These are phyloP conservation scores for Tachina fera DNA, from an alignment of 2,888 invertebrate species.

Conservation along the genomic window DNA sequence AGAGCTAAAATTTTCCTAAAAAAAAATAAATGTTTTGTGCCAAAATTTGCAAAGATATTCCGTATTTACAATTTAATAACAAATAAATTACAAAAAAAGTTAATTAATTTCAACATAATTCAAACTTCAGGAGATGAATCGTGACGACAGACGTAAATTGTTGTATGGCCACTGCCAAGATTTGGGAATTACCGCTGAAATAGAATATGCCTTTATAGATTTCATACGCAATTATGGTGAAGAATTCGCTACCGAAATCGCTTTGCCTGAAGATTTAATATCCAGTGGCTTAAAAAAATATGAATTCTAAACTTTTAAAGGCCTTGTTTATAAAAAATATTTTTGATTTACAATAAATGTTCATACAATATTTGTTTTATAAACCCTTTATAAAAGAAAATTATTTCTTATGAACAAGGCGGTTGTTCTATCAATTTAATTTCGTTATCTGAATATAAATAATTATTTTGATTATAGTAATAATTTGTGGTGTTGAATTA, in stretches of 20 bases:
- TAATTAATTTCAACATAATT: background rate
- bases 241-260: slow-evolving; percentile 76
- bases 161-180: slow-evolving; percentile 54
- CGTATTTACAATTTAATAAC: too few relatives aligned
- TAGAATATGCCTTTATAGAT: slow-evolving; percentile 75
- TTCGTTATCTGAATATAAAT: slow-evolving; percentile 3
- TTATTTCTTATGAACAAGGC: too few relatives aligned
- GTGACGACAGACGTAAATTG: slow-evolving; percentile 45
- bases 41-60: too few relatives aligned
- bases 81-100: background rate
- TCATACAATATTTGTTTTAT: too few relatives aligned
- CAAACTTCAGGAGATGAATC: slow-evolving; percentile 54
- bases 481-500: background rate
- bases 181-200: slow-evolving; percentile 46
- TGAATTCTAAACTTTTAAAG: background rate
- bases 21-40: too few relatives aligned
- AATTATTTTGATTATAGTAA: background rate
- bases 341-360: too few relatives aligned
- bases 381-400: background rate
- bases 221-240: slow-evolving; percentile 75
- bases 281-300: background rate
- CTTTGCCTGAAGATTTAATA: slow-evolving; percentile 76
- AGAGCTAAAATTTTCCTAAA: too few relatives aligned
- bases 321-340: background rate
- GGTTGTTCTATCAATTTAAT: background rate